These are phyloP conservation scores for Euura lappo DNA, from an alignment of 1,140 invertebrate species.

Conservation along the genomic window DNA sequence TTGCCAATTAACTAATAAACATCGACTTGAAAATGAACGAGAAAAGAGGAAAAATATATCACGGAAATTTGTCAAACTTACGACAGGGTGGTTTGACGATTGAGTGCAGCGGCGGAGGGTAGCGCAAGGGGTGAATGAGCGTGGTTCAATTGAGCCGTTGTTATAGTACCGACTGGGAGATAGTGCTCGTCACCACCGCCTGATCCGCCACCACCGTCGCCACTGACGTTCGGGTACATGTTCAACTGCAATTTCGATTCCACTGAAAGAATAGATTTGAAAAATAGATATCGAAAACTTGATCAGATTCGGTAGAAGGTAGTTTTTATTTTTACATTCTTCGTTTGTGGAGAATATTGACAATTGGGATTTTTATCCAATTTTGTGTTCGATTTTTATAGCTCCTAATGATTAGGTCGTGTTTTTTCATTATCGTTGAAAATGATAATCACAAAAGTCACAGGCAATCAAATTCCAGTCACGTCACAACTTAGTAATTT, in stretches of 20 bases:
- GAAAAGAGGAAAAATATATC: background rate
- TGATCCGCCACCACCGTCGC: conserved; percentile 42
- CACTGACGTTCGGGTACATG: conserved; percentile 47
- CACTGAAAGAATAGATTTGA: conserved; percentile 43
- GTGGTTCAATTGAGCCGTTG: conserved; percentile 47
- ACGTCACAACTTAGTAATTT: no score
- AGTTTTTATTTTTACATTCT: no score
- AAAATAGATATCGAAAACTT: no score
- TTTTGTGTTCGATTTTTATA: no score
- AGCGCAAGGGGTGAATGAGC: conserved; percentile 55
- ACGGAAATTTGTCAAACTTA: conserved; percentile 39
- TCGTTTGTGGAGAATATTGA: no score
- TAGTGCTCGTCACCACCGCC: conserved; percentile 46
- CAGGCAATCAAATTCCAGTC: no score
- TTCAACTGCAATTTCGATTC: conserved; percentile 57
- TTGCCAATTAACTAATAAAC: background rate
- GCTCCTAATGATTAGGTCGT: no score
- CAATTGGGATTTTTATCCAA: no score
- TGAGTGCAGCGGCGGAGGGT: conserved; percentile 55
- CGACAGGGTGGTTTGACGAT: conserved; percentile 56
- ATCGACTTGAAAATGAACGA: background rate
- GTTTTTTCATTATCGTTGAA: no score
- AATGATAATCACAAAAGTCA: no score
- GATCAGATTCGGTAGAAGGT: no score
- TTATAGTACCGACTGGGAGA: conserved; percentile 43